Evolutionary conservation across 2,113 vertebrate genomes (phyloP).

Genomic region (Notarius lentiginosus): DNA sequence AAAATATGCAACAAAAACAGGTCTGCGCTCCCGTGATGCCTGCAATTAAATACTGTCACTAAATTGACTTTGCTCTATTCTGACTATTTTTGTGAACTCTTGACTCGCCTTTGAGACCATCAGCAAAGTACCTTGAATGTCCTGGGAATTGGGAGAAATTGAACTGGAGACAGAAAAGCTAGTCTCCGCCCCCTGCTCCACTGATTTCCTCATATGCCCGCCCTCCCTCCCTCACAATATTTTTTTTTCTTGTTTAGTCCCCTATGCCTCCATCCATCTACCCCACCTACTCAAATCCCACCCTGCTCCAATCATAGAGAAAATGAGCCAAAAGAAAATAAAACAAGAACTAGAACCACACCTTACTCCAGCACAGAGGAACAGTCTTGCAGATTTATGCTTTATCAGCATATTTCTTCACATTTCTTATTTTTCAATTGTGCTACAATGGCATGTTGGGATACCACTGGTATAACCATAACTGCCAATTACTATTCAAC

Average conservation of each 20-base stretch:
- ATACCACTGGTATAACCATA: conserved; percentile 44
- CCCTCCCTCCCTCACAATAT: conserved; percentile 32
- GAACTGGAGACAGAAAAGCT: conserved; percentile 5
- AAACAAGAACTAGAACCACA: conserved; percentile 22
- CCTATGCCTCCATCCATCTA: conserved; percentile 35
- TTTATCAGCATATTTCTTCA: background rate
- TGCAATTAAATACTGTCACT: background rate
- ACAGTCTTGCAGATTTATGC: background rate
- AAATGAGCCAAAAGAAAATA: conserved; percentile 27
- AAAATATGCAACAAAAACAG: background rate
- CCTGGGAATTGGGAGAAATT: conserved; percentile 33
- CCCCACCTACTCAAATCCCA: conserved; percentile 48
- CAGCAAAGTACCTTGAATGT: conserved; percentile 1
- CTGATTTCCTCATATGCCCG: conserved; percentile 48
- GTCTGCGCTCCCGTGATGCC: background rate
- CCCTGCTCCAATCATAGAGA: conserved; percentile 37
- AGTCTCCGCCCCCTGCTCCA: conserved; percentile 30
- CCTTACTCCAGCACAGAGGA: background rate
- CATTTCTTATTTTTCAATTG: conserved; percentile 40
- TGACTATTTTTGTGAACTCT: background rate
- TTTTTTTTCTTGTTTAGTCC: conserved; percentile 16
- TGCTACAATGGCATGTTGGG: conserved; percentile 35
- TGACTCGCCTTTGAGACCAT: background rate
- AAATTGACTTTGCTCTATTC: background rate
- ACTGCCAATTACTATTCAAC: conserved; percentile 81